Conservation (phyloP, 2,797 vertebrate genomes). For the Malurus splendens region DNA sequence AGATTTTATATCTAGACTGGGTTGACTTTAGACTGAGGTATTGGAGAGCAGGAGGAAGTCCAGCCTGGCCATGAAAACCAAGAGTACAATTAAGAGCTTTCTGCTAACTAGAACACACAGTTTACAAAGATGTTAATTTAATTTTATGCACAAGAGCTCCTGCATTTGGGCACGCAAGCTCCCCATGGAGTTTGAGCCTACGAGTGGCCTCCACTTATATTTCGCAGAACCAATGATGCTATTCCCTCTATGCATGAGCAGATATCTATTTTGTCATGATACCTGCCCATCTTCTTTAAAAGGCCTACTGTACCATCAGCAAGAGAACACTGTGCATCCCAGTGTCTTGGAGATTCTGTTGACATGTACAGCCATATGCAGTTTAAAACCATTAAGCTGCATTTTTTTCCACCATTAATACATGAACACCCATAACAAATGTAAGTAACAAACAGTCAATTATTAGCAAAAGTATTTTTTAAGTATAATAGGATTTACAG, state of each 20-base stretch:
- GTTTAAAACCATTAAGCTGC: neutral
- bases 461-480: neutral
- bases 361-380: neutral
- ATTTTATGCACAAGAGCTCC: neutral
- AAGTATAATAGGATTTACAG: neutral
- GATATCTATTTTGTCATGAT: neutral
- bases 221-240: neutral
- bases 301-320: neutral
- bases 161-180: neutral
- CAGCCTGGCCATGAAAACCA: neutral
- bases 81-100: neutral
- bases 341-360: neutral
- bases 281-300: neutral
- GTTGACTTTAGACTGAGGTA: neutral
- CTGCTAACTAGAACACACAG: neutral
- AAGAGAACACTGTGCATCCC: neutral
- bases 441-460: neutral
- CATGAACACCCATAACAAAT: neutral
- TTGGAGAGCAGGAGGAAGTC: neutral
- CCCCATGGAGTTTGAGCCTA: neutral
- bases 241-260: neutral
- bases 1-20: neutral
- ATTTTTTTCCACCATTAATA: neutral
- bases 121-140: neutral
- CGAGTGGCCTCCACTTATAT: neutral